These are phyloP conservation scores for Congeria kusceri DNA, from an alignment of 2,888 invertebrate genomes.

Conservation along the genomic window DNA sequence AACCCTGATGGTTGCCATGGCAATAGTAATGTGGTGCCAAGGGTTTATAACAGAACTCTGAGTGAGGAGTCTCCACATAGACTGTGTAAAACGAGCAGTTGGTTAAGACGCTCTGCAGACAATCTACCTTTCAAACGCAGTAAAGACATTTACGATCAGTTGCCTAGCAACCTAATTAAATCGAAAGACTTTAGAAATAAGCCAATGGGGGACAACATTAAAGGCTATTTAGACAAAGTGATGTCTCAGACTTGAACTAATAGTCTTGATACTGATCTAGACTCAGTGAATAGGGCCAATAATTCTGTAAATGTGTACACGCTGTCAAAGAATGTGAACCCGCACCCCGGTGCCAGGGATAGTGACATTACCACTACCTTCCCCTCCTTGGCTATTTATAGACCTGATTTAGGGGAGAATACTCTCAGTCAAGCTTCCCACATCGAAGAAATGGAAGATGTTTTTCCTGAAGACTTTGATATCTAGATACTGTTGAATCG, in stretches of 20 bases:
- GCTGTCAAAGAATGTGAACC: slow-evolving; percentile 3
- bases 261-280: background rate
- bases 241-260: slow-evolving; percentile 16
- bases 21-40: slow-evolving; percentile 7
- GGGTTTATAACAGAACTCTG: slow-evolving; percentile 9
- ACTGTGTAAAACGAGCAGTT: slow-evolving; percentile 13
- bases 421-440: slow-evolving; percentile 2
- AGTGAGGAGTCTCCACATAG: slow-evolving; percentile 30
- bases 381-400: slow-evolving; percentile 4
- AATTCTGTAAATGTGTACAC: background rate
- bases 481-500: too few relatives aligned
- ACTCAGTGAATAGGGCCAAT: background rate
- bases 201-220: slow-evolving; percentile 26
- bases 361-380: slow-evolving; percentile 3
- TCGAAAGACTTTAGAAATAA: slow-evolving; percentile 23
- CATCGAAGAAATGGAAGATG: slow-evolving; percentile 15
- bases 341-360: background rate
- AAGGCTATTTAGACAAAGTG: slow-evolving; percentile 17
- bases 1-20: slow-evolving; percentile 34
- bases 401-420: slow-evolving; percentile 3
- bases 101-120: slow-evolving; percentile 45
- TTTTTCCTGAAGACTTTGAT: slow-evolving; percentile 31
- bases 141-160: slow-evolving; percentile 34
- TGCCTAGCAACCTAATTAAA: slow-evolving; percentile 40
- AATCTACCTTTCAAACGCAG: slow-evolving; percentile 17